phyloP scores from a whole-genome alignment of 2,797 vertebrate genomes.

The Lerista edwardsae region DNA sequence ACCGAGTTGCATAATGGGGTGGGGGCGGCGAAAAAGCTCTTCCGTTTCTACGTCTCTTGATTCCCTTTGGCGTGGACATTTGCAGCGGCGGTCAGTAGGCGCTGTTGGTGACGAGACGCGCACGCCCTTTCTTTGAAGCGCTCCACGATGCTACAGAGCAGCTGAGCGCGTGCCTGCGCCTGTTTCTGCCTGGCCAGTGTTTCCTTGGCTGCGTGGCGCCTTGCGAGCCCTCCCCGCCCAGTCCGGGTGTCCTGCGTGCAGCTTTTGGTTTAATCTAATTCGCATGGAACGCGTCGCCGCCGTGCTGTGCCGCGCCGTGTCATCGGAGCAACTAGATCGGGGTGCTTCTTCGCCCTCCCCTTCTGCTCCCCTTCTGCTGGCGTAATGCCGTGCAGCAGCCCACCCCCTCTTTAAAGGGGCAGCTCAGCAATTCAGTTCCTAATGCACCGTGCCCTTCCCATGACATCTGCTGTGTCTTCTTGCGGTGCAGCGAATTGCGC shows the following conservation, averaged over 20 bases:
- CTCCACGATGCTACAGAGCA: too few species aligned
- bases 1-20: neutral
- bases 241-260: neutral
- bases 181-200: neutral
- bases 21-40: neutral
- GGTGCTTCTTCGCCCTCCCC: neutral
- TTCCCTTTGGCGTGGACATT: neutral
- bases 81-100: neutral
- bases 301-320: neutral
- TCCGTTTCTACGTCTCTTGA: too few species aligned
- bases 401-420: conserved; percentile 12
- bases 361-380: neutral
- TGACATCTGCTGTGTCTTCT: conserved; percentile 45
- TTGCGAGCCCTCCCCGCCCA: neutral
- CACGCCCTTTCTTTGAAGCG: too few species aligned
- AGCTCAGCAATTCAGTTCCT: neutral
- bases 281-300: neutral
- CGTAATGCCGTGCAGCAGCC: neutral
- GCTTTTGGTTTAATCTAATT: neutral
- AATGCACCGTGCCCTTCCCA: conserved; percentile 30
- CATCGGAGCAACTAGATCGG: neutral
- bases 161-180: neutral
- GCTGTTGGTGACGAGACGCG: neutral
- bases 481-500: neutral
- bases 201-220: neutral